Base-by-base conservation (phyloP, 2,888 invertebrate genomes). In the Yponomeuta evonymella region DNA sequence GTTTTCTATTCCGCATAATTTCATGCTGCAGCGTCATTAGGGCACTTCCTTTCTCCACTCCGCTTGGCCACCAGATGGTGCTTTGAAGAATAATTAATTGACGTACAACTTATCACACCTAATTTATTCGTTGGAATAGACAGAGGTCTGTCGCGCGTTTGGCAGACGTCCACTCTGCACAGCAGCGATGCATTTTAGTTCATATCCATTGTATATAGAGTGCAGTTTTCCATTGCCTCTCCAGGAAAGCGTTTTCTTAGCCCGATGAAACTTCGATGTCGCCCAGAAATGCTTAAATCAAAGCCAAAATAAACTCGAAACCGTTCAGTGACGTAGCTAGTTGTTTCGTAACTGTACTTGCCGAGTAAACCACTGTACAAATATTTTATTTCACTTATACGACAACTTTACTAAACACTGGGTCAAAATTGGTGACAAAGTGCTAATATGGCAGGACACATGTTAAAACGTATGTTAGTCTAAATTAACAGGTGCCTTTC, bases 71-170 rank as follows among this genome's bases (percentile, higher is more conserved):
- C 90, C 90, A 92, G 86, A 88, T 91, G 90, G 87, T 82, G 84
- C 91, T 91, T 92, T 90, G 91, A 91, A 90, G 91, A 90, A 90
- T 91, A 89, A 91, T 90, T 90, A 91, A 92, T 91, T 92, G 91
- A 88, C 91, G 87, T 85, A 89, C 88, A 84, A 91, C 92, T 90
- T 91, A 92, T 92, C 90, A 91, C 87, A 81, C 87, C 76, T 90
- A 92, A 92, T 92, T 91, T 91, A 92, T 91, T 86, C 87, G 89
- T 90, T 88, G 88, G 87, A 81, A 82, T 84, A 86, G 84, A 84
- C 84, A 84, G 84, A 84, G 85, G 84, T 85, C 88, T 89, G 89
- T 88, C 90, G 85, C 83, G 82, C 81, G 75, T 83, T 88, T 92
- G 92, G 92, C 92, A 90, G 76, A 79, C 79, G 77, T 88, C 91